A percentile compares a stretch with the other conserved stretches of the same genome.
These are phyloP conservation scores for Rhabdornis inornatus DNA, from an alignment of 2,113 vertebrate genomes.

Conservation along the genomic window DNA sequence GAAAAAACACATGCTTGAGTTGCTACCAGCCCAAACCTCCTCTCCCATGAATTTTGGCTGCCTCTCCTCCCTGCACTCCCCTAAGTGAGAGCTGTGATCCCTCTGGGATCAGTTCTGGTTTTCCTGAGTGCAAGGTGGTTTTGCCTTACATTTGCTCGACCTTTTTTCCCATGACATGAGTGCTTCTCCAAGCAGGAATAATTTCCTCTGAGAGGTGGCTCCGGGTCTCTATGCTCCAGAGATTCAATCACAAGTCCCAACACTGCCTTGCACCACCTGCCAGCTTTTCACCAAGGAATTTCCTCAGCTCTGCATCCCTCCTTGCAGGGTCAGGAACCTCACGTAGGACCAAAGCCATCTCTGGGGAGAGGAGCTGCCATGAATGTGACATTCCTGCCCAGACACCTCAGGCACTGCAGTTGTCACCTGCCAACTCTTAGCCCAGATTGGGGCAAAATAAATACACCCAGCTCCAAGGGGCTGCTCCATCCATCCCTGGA, in stretches of 20 bases:
- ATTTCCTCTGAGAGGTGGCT: background rate
- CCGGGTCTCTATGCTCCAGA: rapidly evolving
- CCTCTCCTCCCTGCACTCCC: background rate
- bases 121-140: background rate
- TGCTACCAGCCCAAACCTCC: background rate
- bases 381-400: rapidly evolving
- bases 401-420: background rate
- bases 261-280: rapidly evolving
- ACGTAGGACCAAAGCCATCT: background rate
- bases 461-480: background rate
- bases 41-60: background rate
- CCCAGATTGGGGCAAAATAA: background rate
- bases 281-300: background rate
- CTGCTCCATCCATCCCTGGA: background rate
- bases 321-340: background rate
- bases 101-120: background rate
- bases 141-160: rapidly evolving
- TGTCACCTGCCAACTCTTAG: background rate
- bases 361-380: background rate
- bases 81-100: background rate
- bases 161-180: background rate
- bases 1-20: rapidly evolving
- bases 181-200: rapidly evolving
- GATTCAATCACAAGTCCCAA: too few species aligned
- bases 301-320: background rate